Conservation (phyloP, 2,113 vertebrate genomes). For the Scophthalmus maximus region DNA sequence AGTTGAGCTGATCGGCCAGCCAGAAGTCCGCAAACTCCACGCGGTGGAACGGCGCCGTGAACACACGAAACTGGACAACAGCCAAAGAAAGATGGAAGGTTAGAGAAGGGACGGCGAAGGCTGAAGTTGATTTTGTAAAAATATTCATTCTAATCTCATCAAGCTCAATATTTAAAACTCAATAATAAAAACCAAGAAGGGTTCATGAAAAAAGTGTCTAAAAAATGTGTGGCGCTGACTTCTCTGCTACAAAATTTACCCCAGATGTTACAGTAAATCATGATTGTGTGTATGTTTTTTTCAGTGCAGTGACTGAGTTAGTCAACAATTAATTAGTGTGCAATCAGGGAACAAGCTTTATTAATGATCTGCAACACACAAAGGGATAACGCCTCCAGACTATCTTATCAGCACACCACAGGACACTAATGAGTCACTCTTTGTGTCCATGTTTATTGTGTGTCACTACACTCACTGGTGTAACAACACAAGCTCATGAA, state of each 20-base stretch:
- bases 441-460: slow-evolving; percentile 29
- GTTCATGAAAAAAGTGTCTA: not conserved
- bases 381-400: slow-evolving; percentile 15
- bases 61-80: slow-evolving; percentile 92
- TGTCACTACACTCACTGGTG: not conserved
- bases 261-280: not conserved
- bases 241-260: not conserved
- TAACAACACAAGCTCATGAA: slow-evolving; percentile 6
- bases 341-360: slow-evolving; percentile 22
- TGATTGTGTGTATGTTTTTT: not conserved
- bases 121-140: not conserved
- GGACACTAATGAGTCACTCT: slow-evolving; percentile 47
- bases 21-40: slow-evolving; percentile 99
- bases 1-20: slow-evolving; percentile 99
- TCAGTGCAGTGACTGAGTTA: slow-evolving; percentile 7
- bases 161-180: not conserved
- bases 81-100: not conserved
- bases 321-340: slow-evolving; percentile 34
- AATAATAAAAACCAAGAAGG: not conserved
- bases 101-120: not conserved
- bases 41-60: slow-evolving; percentile 97
- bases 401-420: slow-evolving; percentile 55
- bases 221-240: slow-evolving; percentile 12
- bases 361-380: slow-evolving; percentile 37
- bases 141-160: not conserved